Base-by-base conservation (phyloP, 1,140 invertebrate species). In the Drosophila funebris region DNA sequence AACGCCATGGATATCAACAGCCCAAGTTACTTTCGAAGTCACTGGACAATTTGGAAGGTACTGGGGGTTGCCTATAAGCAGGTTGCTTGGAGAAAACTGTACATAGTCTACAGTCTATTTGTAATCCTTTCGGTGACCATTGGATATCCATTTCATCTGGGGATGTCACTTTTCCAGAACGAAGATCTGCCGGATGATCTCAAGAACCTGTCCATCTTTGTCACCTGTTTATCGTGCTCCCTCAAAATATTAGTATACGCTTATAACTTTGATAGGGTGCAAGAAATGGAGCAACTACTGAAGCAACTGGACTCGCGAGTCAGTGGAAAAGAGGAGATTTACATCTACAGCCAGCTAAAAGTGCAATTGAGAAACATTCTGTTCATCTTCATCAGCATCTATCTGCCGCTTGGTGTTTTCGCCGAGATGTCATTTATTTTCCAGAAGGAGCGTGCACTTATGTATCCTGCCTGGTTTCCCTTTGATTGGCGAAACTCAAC, bases 381-480 rank as follows among this genome's bases (percentile, higher is more conserved):
- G 0, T 64, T 66, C 4, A 7, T 61, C 0, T 90, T 84, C 27
- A 56, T 90, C 8, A 48, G 62, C n/a, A 73, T 87, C 22, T 90
- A 88, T 24, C 8, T 78, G 37, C 50, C 69, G 0, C 52, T 70
- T n/a, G 83, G 13, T n/a, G 11, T 90, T 1, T 76, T 80, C 5
- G 88, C 79, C 29, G 88, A 89, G 33, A 50, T 88, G n/a, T 64
- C 68, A 0, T 76, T 89, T 11, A 24, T 90, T 3, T 76, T 71
- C 16, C 60, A 77, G 31, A 63, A 76, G 0, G 56, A 78, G 5
- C 76, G 78, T 0, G 52, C 53, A 3, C 50, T 90, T 1, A 69
- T 90, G 64, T 89, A 90, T 60, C 89, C 89, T 0, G 89, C 81
- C 14, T 89, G 81, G 81, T 87, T 90, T 46, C 89, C 89, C 0